These are phyloP conservation scores for Drosophila ercepeae DNA, from an alignment of 1,140 invertebrate genomes.

Conservation along the genomic window DNA sequence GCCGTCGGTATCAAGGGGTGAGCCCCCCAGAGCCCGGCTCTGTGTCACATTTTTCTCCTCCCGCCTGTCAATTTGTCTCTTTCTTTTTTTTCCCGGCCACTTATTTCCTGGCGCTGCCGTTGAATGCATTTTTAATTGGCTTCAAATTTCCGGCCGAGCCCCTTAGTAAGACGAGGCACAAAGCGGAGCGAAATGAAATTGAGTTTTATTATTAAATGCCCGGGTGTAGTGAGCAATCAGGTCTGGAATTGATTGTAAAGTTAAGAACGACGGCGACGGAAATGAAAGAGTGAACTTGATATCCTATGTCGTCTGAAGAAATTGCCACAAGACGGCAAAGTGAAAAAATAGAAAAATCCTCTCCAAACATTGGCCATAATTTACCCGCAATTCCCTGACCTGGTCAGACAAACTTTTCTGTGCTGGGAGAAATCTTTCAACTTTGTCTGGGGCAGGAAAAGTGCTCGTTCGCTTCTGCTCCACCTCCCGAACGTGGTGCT, in stretches of 20 bases:
- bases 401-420: slow-evolving; percentile 38
- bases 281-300: slow-evolving; percentile 21
- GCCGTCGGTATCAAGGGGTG: background rate
- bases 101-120: slow-evolving; percentile 67
- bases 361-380: slow-evolving; percentile 11
- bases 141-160: slow-evolving; percentile 65
- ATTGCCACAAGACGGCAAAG: slow-evolving; percentile 6
- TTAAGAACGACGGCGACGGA: slow-evolving; percentile 5
- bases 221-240: slow-evolving; percentile 20
- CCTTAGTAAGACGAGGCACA: slow-evolving; percentile 35
- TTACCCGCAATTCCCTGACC: slow-evolving; percentile 21
- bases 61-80: slow-evolving; percentile 67
- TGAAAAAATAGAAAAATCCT: background rate
- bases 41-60: slow-evolving; percentile 18
- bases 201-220: slow-evolving; percentile 57
- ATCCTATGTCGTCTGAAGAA: slow-evolving; percentile 1
- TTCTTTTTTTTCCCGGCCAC: slow-evolving; percentile 43
- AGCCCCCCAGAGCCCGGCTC: background rate
- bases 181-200: slow-evolving; percentile 36
- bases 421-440: slow-evolving; percentile 36
- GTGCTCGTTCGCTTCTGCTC: slow-evolving; percentile 2
- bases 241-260: slow-evolving; percentile 25
- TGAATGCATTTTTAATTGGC: slow-evolving; percentile 77
- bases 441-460: slow-evolving; percentile 26
- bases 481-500: background rate